A percentile compares a stretch with the other conserved stretches of the same genome.
These are phyloP conservation scores for Microctonus brassicae DNA, from an alignment of 2,888 invertebrate genomes.

Conservation along the genomic window DNA sequence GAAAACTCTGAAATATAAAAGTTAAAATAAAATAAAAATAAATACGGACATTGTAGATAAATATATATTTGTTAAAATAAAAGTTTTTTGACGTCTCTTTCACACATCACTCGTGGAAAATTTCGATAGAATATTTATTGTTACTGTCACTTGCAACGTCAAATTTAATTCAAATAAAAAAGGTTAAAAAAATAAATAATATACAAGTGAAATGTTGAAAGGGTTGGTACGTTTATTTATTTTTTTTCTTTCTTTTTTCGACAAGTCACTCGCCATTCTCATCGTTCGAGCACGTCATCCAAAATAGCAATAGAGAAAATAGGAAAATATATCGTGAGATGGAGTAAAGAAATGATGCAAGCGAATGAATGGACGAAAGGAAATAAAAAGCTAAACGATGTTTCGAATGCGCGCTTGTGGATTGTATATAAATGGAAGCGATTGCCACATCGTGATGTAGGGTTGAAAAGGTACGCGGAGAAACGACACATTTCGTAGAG, in stretches of 20 bases:
- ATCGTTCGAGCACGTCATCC: neutral
- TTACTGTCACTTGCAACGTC: neutral
- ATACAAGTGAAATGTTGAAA: neutral
- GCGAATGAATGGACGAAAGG: neutral
- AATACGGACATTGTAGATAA: neutral
- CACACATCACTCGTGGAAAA: neutral
- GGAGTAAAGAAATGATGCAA: neutral
- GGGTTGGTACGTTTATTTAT: neutral
- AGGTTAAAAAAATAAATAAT: neutral
- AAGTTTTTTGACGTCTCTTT: neutral
- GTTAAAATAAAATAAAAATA: neutral
- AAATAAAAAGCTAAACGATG: neutral
- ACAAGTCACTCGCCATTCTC: neutral
- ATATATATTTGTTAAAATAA: neutral
- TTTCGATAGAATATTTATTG: neutral
- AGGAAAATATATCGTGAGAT: too few species aligned
- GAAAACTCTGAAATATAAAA: neutral
- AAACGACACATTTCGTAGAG: neutral
- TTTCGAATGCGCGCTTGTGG: conserved; percentile 15
- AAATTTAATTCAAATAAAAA: neutral
- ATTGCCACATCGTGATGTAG: conserved; percentile 1
- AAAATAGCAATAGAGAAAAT: neutral
- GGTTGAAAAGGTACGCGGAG: conserved; percentile 1
- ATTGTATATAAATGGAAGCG: conserved; percentile 7
- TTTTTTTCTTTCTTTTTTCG: too few species aligned